A percentile compares a stretch with the other conserved stretches of the same genome.
Evolutionary conservation across 1,140 invertebrate species (phyloP).

Genomic region (Chironomus striatipennis): DNA sequence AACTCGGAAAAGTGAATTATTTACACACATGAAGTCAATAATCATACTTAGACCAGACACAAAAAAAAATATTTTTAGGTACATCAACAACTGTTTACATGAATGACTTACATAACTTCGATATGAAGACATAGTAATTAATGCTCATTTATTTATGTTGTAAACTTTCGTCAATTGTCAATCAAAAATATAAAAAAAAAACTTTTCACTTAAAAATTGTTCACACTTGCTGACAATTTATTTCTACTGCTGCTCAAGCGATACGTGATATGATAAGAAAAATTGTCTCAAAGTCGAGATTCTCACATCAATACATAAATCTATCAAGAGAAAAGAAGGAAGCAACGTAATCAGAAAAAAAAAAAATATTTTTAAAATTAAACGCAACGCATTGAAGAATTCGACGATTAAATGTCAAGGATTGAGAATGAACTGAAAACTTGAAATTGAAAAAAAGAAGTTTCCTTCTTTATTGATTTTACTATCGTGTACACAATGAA

Average conservation of each 20-base stretch:
- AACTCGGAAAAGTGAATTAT: not conserved
- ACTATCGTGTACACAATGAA: too few relatives aligned
- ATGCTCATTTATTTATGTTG: not conserved
- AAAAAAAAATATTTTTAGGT: not conserved
- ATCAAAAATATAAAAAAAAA: not conserved
- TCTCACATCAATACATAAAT: too few relatives aligned
- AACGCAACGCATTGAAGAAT: not conserved
- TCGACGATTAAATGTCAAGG: slow-evolving; percentile 12
- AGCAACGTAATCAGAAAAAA: not conserved
- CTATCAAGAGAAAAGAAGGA: not conserved
- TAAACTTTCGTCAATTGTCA: not conserved
- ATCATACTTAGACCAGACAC: too few relatives aligned
- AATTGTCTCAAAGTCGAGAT: not conserved
- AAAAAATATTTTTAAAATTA: not conserved
- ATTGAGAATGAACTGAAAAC: not conserved
- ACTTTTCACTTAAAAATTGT: not conserved
- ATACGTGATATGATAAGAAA: not conserved
- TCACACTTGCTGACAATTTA: not conserved
- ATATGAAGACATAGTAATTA: slow-evolving; percentile 15
- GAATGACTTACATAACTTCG: slow-evolving; percentile 19
- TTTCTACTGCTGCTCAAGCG: not conserved
- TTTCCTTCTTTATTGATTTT: not conserved
- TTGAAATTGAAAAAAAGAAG: not conserved
- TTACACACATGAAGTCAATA: slow-evolving; percentile 5
- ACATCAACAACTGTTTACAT: not conserved